phyloP scores from a whole-genome alignment of 2,797 vertebrate genomes.

The Channa striata region DNA sequence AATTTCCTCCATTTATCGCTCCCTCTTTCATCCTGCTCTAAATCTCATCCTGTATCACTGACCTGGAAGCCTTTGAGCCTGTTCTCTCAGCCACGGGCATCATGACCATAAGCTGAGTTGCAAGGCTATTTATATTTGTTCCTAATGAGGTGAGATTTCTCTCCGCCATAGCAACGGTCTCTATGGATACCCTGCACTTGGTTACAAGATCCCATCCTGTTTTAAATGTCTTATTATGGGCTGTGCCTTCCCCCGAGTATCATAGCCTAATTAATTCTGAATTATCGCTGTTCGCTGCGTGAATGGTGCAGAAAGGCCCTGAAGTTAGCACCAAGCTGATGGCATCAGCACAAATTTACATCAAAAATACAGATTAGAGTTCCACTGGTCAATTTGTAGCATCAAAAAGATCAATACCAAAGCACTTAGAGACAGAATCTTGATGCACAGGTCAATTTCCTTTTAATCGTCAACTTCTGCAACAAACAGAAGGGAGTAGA shows the following conservation, averaged over 20 bases:
- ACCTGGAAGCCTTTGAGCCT: conserved; percentile 67
- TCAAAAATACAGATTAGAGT: conserved; percentile 22
- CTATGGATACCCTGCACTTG: conserved; percentile 85
- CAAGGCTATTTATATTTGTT: conserved; percentile 85
- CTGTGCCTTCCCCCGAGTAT: conserved; percentile 68
- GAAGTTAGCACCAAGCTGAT: conserved; percentile 35
- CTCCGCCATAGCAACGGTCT: conserved; percentile 84
- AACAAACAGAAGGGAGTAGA: conserved; percentile 43
- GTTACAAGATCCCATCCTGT: conserved; percentile 80
- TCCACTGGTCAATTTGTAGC: conserved; percentile 34
- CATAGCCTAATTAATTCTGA: conserved; percentile 78
- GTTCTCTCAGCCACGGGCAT: conserved; percentile 71
- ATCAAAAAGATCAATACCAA: conserved; percentile 44
- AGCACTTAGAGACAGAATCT: conserved; percentile 35
- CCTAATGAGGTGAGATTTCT: conserved; percentile 84
- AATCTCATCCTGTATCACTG: conserved; percentile 51
- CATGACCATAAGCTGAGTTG: conserved; percentile 76
- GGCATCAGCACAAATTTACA: conserved; percentile 30
- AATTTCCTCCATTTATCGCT: conserved; percentile 42
- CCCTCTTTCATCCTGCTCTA: conserved; percentile 31
- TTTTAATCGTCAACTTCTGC: conserved; percentile 36
- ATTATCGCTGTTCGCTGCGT: conserved; percentile 58
- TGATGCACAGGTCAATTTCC: conserved; percentile 37
- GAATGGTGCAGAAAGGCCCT: conserved; percentile 51
- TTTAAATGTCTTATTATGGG: conserved; percentile 82